Evolutionary conservation across 2,113 vertebrate species (phyloP), one percentile per base, ranked within the genome.

Genomic region (Cottus gobio): DNA sequence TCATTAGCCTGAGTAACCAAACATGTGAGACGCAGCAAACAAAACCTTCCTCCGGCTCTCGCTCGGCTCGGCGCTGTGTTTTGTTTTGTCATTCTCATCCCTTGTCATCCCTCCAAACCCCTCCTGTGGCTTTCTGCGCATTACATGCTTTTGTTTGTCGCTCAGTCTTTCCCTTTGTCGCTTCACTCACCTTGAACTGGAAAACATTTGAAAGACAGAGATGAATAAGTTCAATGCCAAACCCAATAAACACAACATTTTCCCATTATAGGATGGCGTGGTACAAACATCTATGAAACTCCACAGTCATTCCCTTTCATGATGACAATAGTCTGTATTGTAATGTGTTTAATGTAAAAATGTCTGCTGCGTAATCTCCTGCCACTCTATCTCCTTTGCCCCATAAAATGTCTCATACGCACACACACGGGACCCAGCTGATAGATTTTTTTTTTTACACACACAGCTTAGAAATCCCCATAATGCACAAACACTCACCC

Each of bases 1-100:
- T 93, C 92, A 90, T 94, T 93, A 94, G 89, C 88, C 81, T 42
- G 80, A 83, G 85, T 85, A 93, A 90, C 90, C 90, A 92, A 93
- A 94, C 87, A 84, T 85, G 87, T 77, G 73, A 90, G 84, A 90
- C 77, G 50, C 70, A 66, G 75, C 85, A 85, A 91, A 90, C 83
- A 85, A 70, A 83, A 71, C 13, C 71, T 39, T 72, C 61, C 67
- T 66, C 82, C 20, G 30, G 31, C 73, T 65, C 81, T 71, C 30
- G 7, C 79, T 79, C 77, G 9, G 64, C 44, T 34, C 66, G 57
- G 36, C 4, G 56, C 26, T 57, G 54, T 15, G 24, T 57, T 57
- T 57, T 57, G 26, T 57, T 63, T 62, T 30, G 28, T 39, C 71
- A 83, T 80, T 87, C 88, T 78, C 82, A 54, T 61, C 75, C 30